Percentiles rank a stretch among this genome's conserved stretches.
Conservation (phyloP, 2,888 invertebrate genomes). For the Noctua comes region DNA sequence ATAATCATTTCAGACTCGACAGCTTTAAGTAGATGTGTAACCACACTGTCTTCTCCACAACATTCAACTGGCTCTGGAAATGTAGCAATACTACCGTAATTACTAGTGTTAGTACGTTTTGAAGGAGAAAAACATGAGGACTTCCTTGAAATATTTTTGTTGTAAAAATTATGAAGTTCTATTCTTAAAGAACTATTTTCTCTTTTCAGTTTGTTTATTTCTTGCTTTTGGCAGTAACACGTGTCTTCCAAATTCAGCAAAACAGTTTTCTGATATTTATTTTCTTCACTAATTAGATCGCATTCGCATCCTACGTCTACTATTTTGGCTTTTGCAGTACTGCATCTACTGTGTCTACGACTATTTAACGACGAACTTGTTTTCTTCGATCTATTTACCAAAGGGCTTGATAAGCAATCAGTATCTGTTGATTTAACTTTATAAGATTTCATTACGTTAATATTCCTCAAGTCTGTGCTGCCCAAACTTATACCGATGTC, state of each 20-base stretch:
- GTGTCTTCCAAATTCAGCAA: slow-evolving; percentile 74
- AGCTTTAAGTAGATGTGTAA: slow-evolving; percentile 63
- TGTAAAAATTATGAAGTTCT: slow-evolving; percentile 76
- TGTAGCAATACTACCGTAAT: slow-evolving; percentile 52
- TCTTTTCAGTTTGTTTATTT: slow-evolving; percentile 76
- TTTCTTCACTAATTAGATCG: slow-evolving; percentile 63
- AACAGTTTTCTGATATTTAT: slow-evolving; percentile 69
- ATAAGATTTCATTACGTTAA: slow-evolving; percentile 29
- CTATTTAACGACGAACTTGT: slow-evolving; percentile 19
- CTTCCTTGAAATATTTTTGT: slow-evolving; percentile 69
- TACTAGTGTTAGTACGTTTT: slow-evolving; percentile 42
- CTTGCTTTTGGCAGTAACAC: slow-evolving; percentile 73
- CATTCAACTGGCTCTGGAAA: slow-evolving; percentile 77
- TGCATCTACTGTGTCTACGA: slow-evolving; percentile 70
- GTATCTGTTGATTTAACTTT: slow-evolving; percentile 55
- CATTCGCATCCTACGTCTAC: slow-evolving; percentile 73
- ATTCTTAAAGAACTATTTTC: slow-evolving; percentile 79
- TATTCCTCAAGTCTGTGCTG: slow-evolving; percentile 8
- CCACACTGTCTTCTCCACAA: slow-evolving; percentile 65
- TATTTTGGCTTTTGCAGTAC: slow-evolving; percentile 70
- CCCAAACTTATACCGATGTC: not conserved
- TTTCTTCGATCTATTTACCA: slow-evolving; percentile 34
- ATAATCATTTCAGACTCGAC: slow-evolving; percentile 86
- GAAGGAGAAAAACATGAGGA: slow-evolving; percentile 54
- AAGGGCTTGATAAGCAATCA: slow-evolving; percentile 43